Evolutionary conservation across 1,140 invertebrate genomes (phyloP), one percentile per base, ranked within the genome.

Genomic region (Adelges cooleyi): DNA sequence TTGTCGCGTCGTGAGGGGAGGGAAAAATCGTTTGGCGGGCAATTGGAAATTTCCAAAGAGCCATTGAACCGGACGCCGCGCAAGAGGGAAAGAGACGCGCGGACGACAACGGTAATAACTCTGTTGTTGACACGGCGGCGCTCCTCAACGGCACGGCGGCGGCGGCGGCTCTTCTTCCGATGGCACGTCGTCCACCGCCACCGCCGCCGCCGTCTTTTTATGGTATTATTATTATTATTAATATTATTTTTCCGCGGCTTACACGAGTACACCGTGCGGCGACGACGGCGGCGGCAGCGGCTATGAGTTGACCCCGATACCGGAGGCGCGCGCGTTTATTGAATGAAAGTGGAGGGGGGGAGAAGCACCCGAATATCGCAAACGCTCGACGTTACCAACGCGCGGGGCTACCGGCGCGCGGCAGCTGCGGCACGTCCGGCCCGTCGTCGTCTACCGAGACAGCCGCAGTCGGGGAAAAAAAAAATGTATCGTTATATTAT

Each of bases 381-480:
- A 62, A 48, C 42, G 56, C 56, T 62, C n/a, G 8, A 27, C 27
- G 42, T 20, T 48, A 29, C 56, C 25, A 5, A n/a, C 17, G 42
- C 54, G n/a, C n/a, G n/a, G n/a, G n/a, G 52, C 11, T 44, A 44
- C 40, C 4, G 4, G 40, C 36, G 36, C 36, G 36, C 6, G 10
- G 56, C 56, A 33, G 56, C 42, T 33, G 56, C 54, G 42, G 56
- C 42, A 48, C 56, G 56, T 62, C 56, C 56, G 56, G 56, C 33
- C 29, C 23, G 25, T 23, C 23, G 38, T 15, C 33, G 36, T 6
- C 9, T 15, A 33, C 42, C 10, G 11, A 11, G n/a, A 13, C n/a
- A n/a, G 40, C 40, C n/a, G n/a, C 40, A n/a, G 40, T 44, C 3
- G 3, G 15, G n/a, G 8, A 17, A n/a, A 17, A 44, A 44, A 44